These are phyloP conservation scores for Misgurnus anguillicaudatus DNA, from an alignment of 2,113 vertebrate species.

Conservation along the genomic window DNA sequence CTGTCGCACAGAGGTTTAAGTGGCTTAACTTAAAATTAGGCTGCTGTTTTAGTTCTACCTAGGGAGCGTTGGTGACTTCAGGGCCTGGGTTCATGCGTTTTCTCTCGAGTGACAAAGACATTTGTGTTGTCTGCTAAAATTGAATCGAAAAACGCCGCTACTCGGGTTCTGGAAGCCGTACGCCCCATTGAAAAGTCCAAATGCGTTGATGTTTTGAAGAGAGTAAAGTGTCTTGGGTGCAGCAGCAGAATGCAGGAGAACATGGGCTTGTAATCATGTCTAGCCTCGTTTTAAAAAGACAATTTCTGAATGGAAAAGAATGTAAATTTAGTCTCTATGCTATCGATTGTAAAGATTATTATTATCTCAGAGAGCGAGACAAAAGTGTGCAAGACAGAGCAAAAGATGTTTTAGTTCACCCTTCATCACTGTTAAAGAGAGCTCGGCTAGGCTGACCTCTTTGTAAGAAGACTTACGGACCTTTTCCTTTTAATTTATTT, in stretches of 20 bases:
- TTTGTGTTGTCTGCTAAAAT: slow-evolving; percentile 47
- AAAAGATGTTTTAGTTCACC: slow-evolving; percentile 48
- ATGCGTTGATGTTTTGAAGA: not conserved
- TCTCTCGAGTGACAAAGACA: slow-evolving; percentile 52
- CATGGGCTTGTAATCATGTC: slow-evolving; percentile 13
- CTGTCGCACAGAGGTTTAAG: not conserved
- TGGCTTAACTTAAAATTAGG: not conserved
- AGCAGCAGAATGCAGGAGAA: slow-evolving; percentile 2
- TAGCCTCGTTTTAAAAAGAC: slow-evolving; percentile 43
- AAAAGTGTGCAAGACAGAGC: slow-evolving; percentile 35
- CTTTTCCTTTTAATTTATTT: slow-evolving; percentile 55
- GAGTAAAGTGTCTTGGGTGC: slow-evolving; percentile 1
- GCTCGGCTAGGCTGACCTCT: slow-evolving; percentile 70
- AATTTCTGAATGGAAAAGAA: slow-evolving; percentile 48
- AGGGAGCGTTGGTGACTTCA: slow-evolving; percentile 13
- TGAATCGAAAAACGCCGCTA: slow-evolving; percentile 3
- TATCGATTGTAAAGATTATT: slow-evolving; percentile 46
- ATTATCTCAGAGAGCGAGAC: slow-evolving; percentile 24
- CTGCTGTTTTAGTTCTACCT: slow-evolving; percentile 16
- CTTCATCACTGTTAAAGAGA: slow-evolving; percentile 69
- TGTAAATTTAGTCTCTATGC: slow-evolving; percentile 54
- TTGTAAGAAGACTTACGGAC: slow-evolving; percentile 62
- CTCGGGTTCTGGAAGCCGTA: not conserved
- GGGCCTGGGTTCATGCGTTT: slow-evolving; percentile 15
- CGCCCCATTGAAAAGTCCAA: not conserved